Evolutionary conservation across 2,113 vertebrate species (phyloP).

Genomic region (Gymnobelideus leadbeateri): DNA sequence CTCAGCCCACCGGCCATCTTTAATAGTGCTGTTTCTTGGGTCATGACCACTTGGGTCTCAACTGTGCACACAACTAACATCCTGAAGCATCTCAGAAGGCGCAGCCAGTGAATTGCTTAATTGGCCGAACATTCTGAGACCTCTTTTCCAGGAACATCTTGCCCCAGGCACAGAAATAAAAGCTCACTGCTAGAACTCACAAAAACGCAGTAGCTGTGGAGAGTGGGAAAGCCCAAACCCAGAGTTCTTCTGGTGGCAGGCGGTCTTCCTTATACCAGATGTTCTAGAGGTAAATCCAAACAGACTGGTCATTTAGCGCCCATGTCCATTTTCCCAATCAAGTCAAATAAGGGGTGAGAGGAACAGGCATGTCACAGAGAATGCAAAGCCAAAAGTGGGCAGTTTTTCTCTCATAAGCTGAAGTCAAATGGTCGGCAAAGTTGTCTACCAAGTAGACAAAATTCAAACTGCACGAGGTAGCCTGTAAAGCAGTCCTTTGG

Average conservation of each 20-base stretch:
- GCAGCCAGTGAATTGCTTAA: conserved; percentile 26
- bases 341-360: conserved; percentile 26
- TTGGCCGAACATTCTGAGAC: neutral
- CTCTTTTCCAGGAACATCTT: conserved; percentile 63
- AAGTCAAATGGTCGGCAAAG: neutral
- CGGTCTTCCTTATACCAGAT: conserved; percentile 3
- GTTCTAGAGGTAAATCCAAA: conserved; percentile 52
- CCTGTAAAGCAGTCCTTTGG: neutral
- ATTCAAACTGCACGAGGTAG: neutral
- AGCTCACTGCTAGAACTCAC: conserved; percentile 21
- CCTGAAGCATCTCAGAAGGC: conserved; percentile 38
- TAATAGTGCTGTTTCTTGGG: conserved; percentile 44
- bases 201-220: conserved; percentile 43
- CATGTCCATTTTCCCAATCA: neutral
- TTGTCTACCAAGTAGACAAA: neutral
- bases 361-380: neutral
- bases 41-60: conserved; percentile 50
- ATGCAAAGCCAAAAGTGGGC: neutral
- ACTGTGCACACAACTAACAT: conserved; percentile 29
- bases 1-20: neutral
- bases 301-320: neutral
- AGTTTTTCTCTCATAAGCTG: conserved; percentile 2
- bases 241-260: neutral
- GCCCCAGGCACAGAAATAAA: conserved; percentile 44
- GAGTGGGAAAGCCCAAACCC: conserved; percentile 1